Conservation (phyloP, 2,797 vertebrate genomes). For the Pseudochirops corinnae region DNA sequence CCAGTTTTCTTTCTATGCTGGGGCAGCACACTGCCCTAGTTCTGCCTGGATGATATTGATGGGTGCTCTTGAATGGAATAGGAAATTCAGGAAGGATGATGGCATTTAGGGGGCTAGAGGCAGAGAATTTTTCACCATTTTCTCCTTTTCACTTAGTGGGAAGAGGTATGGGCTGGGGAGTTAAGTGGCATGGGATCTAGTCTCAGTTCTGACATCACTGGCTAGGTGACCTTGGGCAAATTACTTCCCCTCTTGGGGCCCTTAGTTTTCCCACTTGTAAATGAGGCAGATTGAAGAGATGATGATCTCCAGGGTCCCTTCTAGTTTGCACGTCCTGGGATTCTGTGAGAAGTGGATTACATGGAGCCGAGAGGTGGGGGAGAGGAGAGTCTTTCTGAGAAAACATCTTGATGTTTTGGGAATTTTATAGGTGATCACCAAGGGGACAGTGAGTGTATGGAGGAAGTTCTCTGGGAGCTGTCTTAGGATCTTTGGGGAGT, state of each 20-base stretch:
- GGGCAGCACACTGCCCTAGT: not conserved
- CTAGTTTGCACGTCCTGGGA: not conserved
- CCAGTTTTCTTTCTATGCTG: not conserved
- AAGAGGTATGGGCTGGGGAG: not conserved
- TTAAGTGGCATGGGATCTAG: not conserved
- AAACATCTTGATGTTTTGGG: not conserved
- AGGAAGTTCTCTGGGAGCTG: not conserved
- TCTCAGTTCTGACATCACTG: not conserved
- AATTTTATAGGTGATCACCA: fast-evolving
- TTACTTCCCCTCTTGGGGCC: not conserved
- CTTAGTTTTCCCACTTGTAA: not conserved
- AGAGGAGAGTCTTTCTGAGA: not conserved
- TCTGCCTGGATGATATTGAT: not conserved
- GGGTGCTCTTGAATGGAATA: not conserved
- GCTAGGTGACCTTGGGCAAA: not conserved
- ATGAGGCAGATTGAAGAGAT: not conserved
- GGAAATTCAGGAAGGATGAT: not conserved
- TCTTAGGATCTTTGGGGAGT: not conserved
- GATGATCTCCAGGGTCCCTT: not conserved
- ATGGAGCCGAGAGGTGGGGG: not conserved
- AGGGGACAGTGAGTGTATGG: not conserved
- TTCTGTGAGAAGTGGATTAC: not conserved
- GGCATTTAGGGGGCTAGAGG: not conserved
- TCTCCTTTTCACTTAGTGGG: not conserved
- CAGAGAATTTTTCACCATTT: not conserved